Conservation (phyloP, 2,797 vertebrate species). For the Choloepus didactylus region DNA sequence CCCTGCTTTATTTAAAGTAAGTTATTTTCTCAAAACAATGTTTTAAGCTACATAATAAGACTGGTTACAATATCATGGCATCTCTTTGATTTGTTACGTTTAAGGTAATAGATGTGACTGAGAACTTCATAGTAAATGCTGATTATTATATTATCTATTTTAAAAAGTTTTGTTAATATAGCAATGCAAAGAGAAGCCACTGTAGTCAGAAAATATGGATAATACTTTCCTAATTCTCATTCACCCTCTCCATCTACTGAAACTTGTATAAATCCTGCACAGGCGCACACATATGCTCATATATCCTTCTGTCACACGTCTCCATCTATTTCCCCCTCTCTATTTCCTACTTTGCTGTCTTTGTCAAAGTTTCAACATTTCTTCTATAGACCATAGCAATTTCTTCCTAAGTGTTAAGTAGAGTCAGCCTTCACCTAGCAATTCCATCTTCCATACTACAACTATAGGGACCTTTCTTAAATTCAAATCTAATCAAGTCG, state of each 20-base stretch:
- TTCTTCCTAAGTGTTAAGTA: neutral
- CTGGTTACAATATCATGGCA: neutral
- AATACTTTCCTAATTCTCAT: neutral
- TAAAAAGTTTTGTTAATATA: neutral
- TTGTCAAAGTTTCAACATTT: neutral
- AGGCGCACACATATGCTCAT: neutral
- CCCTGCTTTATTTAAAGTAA: conserved; percentile 24
- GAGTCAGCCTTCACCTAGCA: neutral
- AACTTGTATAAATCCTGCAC: neutral
- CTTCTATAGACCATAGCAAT: neutral
- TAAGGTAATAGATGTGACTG: neutral
- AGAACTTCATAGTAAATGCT: neutral
- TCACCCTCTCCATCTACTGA: neutral
- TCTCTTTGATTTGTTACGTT: conserved; percentile 31
- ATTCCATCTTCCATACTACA: neutral
- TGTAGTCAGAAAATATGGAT: neutral
- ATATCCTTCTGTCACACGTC: neutral
- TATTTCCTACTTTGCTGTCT: neutral
- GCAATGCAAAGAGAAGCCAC: neutral
- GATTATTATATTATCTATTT: neutral
- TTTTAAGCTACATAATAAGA: neutral
- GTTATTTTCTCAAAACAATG: neutral
- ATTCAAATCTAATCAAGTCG: neutral
- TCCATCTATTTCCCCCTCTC: neutral
- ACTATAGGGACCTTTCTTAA: neutral